phyloP scores from a whole-genome alignment of 2,113 vertebrate species.

The Octodon degus region DNA sequence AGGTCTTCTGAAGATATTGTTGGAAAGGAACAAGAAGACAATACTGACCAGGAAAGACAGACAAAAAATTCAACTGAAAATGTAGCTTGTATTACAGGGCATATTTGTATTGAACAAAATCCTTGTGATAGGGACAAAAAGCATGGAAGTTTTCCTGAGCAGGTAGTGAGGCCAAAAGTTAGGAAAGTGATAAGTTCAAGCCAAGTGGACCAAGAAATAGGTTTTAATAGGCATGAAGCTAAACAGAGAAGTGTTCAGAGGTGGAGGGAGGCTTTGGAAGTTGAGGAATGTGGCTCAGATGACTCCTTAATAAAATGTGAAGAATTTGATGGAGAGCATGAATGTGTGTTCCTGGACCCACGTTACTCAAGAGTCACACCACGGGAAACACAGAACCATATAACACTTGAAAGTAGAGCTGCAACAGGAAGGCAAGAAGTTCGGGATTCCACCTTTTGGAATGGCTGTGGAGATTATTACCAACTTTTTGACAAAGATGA shows the following conservation, averaged over 20 bases:
- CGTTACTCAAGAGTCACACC: slow-evolving; percentile 50
- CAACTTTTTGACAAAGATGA: slow-evolving; percentile 81
- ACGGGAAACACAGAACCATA: slow-evolving; percentile 67
- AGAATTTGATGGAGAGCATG: slow-evolving; percentile 72
- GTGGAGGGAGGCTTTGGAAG: slow-evolving; percentile 75
- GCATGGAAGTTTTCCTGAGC: slow-evolving; percentile 81
- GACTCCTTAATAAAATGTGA: slow-evolving; percentile 74
- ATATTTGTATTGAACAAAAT: slow-evolving; percentile 68
- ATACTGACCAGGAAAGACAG: slow-evolving; percentile 55
- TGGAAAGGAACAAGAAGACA: slow-evolving; percentile 34
- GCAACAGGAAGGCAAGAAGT: slow-evolving; percentile 49
- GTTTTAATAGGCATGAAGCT: slow-evolving; percentile 71
- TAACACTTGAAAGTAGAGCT: slow-evolving; percentile 51
- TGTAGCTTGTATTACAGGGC: slow-evolving; percentile 18
- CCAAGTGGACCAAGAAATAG: slow-evolving; percentile 75
- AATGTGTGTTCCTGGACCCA: slow-evolving; percentile 74
- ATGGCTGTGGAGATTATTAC: slow-evolving; percentile 84
- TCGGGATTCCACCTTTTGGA: slow-evolving; percentile 79
- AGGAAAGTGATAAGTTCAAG: slow-evolving; percentile 83
- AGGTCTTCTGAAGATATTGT: slow-evolving; percentile 73
- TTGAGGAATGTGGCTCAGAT: slow-evolving; percentile 72
- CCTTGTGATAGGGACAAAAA: slow-evolving; percentile 51
- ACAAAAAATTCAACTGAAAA: slow-evolving; percentile 43
- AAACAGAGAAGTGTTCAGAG: slow-evolving; percentile 75
- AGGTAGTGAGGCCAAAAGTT: slow-evolving; percentile 91